Evolutionary conservation across 2,888 invertebrate genomes (phyloP).

Genomic region (Parthenolecanium corni): DNA sequence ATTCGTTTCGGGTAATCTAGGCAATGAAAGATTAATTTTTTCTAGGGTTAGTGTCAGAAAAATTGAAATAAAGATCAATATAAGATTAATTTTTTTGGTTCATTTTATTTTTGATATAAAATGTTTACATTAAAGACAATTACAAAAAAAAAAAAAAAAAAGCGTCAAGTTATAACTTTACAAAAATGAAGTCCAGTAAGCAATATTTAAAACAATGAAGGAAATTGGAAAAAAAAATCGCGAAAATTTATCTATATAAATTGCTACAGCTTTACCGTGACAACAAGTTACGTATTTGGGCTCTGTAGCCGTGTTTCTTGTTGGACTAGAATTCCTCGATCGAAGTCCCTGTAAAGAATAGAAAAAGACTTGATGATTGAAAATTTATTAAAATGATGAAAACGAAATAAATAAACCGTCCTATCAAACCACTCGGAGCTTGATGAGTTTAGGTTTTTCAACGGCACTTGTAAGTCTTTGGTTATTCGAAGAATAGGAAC

Average conservation of each 20-base stretch:
- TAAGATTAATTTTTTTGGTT: too few relatives aligned
- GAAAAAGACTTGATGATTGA: background rate
- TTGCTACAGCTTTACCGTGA: slow-evolving; percentile 53
- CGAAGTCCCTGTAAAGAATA: slow-evolving; percentile 40
- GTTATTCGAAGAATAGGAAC: too few relatives aligned
- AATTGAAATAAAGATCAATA: too few relatives aligned
- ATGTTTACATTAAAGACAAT: too few relatives aligned
- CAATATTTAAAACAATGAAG: slow-evolving; percentile 77
- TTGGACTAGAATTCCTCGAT: slow-evolving; percentile 36
- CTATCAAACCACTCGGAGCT: too few relatives aligned
- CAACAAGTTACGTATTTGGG: slow-evolving; percentile 78
- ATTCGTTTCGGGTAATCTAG: too few relatives aligned
- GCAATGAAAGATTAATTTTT: too few relatives aligned
- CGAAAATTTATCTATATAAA: slow-evolving; percentile 77
- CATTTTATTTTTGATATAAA: too few relatives aligned
- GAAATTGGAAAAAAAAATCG: slow-evolving; percentile 82
- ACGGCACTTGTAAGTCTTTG: too few relatives aligned
- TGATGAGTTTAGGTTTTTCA: too few relatives aligned
- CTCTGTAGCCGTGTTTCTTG: slow-evolving; percentile 45
- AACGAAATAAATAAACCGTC: background rate
- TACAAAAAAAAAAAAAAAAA: too few relatives aligned
- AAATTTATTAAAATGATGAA: background rate
- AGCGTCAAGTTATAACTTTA: slow-evolving; percentile 34
- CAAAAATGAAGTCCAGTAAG: slow-evolving; percentile 79
- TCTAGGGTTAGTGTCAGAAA: too few relatives aligned